These are phyloP conservation scores for Oophaga sylvatica DNA, from an alignment of 2,797 vertebrate genomes.

Conservation along the genomic window DNA sequence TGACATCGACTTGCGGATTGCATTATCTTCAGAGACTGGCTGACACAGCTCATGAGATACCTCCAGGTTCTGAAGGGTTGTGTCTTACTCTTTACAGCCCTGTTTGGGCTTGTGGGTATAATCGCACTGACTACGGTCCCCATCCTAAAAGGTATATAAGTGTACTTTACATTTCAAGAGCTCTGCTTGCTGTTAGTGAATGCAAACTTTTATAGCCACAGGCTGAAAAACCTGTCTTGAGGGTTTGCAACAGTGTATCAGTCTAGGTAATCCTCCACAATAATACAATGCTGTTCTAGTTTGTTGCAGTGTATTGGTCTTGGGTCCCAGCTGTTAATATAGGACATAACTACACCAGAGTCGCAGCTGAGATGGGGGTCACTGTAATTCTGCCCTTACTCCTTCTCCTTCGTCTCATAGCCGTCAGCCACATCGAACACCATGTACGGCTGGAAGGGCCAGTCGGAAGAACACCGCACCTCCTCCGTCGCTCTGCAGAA, in stretches of 20 bases:
- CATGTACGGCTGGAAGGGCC: constrained; percentile 84
- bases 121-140: too few relatives aligned
- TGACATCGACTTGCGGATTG: not conserved
- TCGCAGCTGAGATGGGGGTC: not conserved
- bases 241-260: too few relatives aligned
- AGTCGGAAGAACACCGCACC: constrained; percentile 74
- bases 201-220: too few relatives aligned
- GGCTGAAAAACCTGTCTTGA: too few relatives aligned
- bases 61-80: not conserved
- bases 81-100: not conserved
- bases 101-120: too few relatives aligned
- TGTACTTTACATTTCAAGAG: too few relatives aligned
- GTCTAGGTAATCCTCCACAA: too few relatives aligned
- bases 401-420: constrained; percentile 75
- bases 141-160: too few relatives aligned
- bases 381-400: constrained; percentile 72
- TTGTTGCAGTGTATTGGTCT: not conserved
- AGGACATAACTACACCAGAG: not conserved
- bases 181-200: too few relatives aligned
- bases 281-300: not conserved
- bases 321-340: not conserved
- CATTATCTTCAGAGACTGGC: not conserved
- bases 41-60: not conserved
- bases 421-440: constrained; percentile 85
- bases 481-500: constrained; percentile 72